phyloP scores from a whole-genome alignment of 1,140 invertebrate species.

The Bombus confusus region DNA sequence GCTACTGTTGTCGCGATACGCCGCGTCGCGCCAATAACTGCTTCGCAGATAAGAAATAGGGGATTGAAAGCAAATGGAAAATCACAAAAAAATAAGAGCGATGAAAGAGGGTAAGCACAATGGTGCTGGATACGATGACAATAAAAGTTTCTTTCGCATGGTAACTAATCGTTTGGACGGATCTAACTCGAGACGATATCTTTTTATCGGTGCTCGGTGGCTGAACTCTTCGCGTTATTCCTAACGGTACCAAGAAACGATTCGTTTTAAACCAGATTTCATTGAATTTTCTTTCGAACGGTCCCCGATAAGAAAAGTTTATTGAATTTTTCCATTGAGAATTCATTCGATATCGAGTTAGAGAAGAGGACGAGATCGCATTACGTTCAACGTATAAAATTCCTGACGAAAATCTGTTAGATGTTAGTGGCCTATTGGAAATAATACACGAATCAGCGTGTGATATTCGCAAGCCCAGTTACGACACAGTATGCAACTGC shows the following conservation, averaged over 20 bases:
- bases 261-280: constrained; percentile 33
- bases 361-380: neutral
- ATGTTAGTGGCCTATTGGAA: neutral
- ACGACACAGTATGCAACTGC: neutral
- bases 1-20: neutral
- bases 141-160: constrained; percentile 15
- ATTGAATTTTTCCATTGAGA: constrained; percentile 9
- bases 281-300: constrained; percentile 9
- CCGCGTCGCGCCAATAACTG: neutral
- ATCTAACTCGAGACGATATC: constrained; percentile 15
- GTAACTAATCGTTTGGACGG: constrained; percentile 38
- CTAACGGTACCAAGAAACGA: neutral
- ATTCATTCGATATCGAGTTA: neutral
- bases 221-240: neutral
- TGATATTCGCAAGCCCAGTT: neutral
- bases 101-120: neutral
- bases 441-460: too few relatives aligned
- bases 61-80: constrained; percentile 15
- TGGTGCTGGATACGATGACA: neutral
- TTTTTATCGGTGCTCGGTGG: constrained; percentile 8
- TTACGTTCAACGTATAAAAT: neutral
- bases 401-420: neutral
- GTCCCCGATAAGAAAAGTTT: neutral
- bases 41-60: neutral
- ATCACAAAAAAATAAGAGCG: neutral